These are phyloP conservation scores for Gorsachius magnificus DNA, from an alignment of 2,797 vertebrate species.

Conservation along the genomic window DNA sequence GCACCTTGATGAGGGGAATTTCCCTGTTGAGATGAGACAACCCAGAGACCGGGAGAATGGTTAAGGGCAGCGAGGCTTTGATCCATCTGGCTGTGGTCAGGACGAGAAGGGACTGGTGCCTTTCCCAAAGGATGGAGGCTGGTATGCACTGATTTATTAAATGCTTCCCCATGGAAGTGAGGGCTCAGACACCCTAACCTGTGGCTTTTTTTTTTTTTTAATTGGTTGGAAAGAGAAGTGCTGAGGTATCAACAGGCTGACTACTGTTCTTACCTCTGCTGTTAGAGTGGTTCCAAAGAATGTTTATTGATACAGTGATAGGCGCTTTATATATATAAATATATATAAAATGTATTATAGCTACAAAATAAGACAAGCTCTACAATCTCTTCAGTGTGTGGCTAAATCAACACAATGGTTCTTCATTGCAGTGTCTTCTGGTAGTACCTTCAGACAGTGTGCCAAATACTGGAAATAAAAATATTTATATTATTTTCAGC, in stretches of 20 bases:
- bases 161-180: not conserved
- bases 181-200: not conserved
- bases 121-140: not conserved
- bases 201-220: no score
- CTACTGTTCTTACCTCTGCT: no score
- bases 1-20: not conserved
- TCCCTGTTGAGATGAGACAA: not conserved
- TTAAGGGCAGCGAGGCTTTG: not conserved
- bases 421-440: not conserved
- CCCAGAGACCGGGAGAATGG: fast-evolving
- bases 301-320: no score
- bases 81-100: not conserved
- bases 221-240: no score
- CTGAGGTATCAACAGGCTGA: no score
- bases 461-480: not conserved
- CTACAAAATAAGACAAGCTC: not conserved
- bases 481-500: not conserved
- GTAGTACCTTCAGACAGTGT: not conserved
- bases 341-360: no score
- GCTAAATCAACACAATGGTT: not conserved
- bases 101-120: not conserved
- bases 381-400: not conserved
- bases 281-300: no score
- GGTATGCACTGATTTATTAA: not conserved
- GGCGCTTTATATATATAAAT: no score